phyloP scores from a whole-genome alignment of 2,113 vertebrate genomes.

The Archilochus colubris region DNA sequence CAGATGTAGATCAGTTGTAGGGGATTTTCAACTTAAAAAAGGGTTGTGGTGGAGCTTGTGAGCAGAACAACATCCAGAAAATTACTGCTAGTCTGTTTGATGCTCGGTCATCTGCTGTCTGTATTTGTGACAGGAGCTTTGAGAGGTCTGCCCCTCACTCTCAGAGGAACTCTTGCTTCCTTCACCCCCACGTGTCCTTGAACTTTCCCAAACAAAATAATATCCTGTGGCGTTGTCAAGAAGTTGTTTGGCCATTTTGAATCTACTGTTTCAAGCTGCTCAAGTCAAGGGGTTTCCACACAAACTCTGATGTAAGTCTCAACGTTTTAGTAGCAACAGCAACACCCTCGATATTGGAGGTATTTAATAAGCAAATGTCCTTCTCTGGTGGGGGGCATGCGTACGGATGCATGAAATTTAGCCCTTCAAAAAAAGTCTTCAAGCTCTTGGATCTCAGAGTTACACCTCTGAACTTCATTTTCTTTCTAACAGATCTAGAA shows the following conservation, averaged over 20 bases:
- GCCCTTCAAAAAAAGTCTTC: background rate
- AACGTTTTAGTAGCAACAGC: background rate
- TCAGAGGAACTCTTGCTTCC: background rate
- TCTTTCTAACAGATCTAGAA: background rate
- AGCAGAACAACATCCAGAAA: background rate
- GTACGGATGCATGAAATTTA: rapidly evolving
- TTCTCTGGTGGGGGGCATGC: background rate
- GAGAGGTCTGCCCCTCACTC: background rate
- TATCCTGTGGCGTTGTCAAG: background rate
- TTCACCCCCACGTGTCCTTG: background rate
- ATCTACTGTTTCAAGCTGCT: background rate
- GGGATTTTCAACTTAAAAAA: background rate
- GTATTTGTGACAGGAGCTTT: background rate
- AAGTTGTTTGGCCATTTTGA: background rate
- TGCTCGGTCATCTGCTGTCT: background rate
- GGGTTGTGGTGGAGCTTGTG: rapidly evolving
- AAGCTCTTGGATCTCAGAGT: background rate
- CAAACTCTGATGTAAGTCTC: background rate
- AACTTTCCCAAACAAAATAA: background rate
- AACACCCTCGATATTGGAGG: background rate
- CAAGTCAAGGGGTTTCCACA: background rate
- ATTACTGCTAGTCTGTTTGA: background rate
- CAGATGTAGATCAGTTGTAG: rapidly evolving
- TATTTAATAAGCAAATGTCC: background rate
- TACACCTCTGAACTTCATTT: background rate